These are phyloP conservation scores for Peromyscus californicus DNA, from an alignment of 2,113 vertebrate genomes.

Conservation along the genomic window DNA sequence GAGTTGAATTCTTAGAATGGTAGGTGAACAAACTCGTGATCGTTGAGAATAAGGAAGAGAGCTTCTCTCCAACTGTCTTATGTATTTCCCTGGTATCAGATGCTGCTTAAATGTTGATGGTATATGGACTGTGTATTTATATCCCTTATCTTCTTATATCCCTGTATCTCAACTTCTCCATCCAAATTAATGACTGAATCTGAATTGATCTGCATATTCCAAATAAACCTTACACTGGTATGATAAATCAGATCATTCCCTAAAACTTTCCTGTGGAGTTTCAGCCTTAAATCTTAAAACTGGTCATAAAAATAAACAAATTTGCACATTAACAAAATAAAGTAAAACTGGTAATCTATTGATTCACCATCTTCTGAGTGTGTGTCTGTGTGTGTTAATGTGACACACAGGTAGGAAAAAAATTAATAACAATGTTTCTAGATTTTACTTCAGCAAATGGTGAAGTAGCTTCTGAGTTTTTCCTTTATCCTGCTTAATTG, in stretches of 20 bases:
- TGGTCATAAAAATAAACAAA: not conserved
- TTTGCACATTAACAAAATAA: not conserved
- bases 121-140: constrained; percentile 34
- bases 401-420: not conserved
- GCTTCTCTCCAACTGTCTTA: not conserved
- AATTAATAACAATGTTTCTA: not conserved
- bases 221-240: not conserved
- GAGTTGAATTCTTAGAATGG: constrained; percentile 28
- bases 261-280: not conserved
- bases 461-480: constrained; percentile 2
- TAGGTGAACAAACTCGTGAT: not conserved
- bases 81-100: not conserved
- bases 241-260: not conserved
- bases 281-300: constrained; percentile 47
- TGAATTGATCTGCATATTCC: not conserved
- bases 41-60: constrained; percentile 41
- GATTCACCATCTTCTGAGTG: not conserved
- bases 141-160: not conserved
- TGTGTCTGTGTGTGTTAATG: not conserved
- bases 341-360: constrained; percentile 28
- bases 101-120: not conserved
- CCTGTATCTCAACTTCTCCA: not conserved
- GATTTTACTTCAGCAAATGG: constrained; percentile 34
- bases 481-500: not conserved
- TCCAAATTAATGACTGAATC: not conserved